phyloP scores from a whole-genome alignment of 1,140 invertebrate species.

The Zaprionus gabonicus region DNA sequence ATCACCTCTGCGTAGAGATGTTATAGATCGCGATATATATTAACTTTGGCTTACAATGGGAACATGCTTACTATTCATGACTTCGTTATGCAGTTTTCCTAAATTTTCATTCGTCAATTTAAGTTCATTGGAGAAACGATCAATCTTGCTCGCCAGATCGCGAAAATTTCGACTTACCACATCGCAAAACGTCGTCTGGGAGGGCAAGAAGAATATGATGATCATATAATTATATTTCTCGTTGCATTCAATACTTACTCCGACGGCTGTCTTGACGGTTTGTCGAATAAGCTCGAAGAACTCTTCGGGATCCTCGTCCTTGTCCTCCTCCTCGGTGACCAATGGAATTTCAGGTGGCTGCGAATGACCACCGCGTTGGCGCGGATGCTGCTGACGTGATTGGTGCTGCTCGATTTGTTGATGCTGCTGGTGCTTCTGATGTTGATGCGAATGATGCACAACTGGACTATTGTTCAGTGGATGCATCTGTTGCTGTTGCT shows the following conservation, averaged over 20 bases:
- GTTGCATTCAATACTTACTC: constrained; percentile 40
- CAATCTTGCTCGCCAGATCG: constrained; percentile 69
- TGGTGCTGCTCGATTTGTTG: constrained; percentile 9
- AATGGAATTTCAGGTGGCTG: constrained; percentile 20
- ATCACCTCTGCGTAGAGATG: constrained; percentile 55
- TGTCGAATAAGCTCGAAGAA: constrained; percentile 77
- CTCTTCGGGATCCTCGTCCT: constrained; percentile 79
- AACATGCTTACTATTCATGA: constrained; percentile 64
- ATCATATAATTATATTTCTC: background rate
- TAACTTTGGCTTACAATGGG: no score
- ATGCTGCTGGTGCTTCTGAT: constrained; percentile 45
- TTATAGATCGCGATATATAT: background rate
- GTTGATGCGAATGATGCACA: constrained; percentile 15
- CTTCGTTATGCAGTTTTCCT: constrained; percentile 58
- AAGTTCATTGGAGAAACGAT: constrained; percentile 65
- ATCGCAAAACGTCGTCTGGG: constrained; percentile 61
- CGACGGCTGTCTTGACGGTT: constrained; percentile 71
- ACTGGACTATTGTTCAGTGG: background rate
- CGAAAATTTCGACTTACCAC: constrained; percentile 65
- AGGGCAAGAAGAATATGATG: background rate
- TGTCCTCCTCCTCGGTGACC: constrained; percentile 64
- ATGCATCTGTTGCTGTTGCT: constrained; percentile 29
- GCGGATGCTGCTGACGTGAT: constrained; percentile 24
- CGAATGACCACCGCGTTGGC: constrained; percentile 13
- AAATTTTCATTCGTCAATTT: constrained; percentile 68